phyloP scores from a whole-genome alignment of 2,797 vertebrate genomes.

The Antennarius maculatus region DNA sequence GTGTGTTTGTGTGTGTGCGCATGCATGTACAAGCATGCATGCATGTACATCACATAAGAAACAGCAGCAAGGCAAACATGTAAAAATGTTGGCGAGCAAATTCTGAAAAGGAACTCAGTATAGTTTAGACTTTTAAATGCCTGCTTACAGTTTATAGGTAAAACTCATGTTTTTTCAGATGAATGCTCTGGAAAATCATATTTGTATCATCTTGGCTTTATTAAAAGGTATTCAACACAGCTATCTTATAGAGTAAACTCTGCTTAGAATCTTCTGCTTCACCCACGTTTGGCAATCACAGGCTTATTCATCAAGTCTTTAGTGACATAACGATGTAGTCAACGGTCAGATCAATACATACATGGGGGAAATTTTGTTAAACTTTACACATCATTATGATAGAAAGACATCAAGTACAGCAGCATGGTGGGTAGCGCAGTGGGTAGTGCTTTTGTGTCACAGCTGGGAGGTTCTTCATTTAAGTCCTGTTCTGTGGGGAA shows the following conservation, averaged over 20 bases:
- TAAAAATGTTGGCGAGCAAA: conserved; percentile 29
- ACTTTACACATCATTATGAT: not conserved
- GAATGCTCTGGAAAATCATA: conserved; percentile 21
- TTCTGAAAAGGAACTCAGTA: conserved; percentile 20
- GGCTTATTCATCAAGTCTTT: not conserved
- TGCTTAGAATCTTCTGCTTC: not conserved
- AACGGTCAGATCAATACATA: too few relatives aligned
- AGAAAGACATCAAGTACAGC: not conserved
- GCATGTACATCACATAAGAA: conserved; percentile 12
- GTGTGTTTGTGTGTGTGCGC: conserved; percentile 2
- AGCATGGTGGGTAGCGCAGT: too few relatives aligned
- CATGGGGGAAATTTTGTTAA: too few relatives aligned
- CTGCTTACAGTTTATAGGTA: not conserved
- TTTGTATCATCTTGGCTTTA: conserved; percentile 7
- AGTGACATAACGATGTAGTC: too few relatives aligned
- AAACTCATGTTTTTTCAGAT: conserved; percentile 12
- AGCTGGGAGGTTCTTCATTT: too few relatives aligned
- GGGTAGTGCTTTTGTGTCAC: too few relatives aligned
- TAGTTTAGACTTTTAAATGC: conserved; percentile 15
- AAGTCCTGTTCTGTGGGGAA: too few relatives aligned
- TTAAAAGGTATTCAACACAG: conserved; percentile 3
- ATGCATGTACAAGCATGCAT: conserved; percentile 2
- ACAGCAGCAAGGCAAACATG: conserved; percentile 34
- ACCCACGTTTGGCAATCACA: not conserved
- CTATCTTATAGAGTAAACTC: conserved; percentile 2